phyloP scores from a whole-genome alignment of 37 sponge, comb jelly and placozoan genomes.

The Diacarnus erythraeanus region DNA sequence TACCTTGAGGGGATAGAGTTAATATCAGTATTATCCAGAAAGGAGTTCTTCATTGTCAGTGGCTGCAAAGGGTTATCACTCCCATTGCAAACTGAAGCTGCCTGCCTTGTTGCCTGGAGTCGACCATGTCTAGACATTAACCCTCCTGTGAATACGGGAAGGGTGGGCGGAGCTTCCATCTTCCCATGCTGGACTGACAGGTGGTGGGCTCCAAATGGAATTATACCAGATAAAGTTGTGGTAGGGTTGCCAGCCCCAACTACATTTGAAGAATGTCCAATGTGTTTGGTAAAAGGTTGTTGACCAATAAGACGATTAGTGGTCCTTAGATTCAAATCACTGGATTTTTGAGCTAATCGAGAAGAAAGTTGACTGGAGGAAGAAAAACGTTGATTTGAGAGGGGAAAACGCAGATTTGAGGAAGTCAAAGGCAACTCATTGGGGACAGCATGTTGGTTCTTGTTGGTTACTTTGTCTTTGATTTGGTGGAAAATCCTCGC shows the following conservation, averaged over 20 bases:
- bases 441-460: background rate
- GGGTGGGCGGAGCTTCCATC: no score
- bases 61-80: background rate
- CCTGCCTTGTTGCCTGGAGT: background rate
- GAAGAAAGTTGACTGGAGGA: background rate
- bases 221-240: background rate
- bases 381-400: background rate
- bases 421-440: no score
- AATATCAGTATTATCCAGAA: no score
- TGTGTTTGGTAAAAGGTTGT: no score
- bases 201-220: slow-evolving; percentile 8
- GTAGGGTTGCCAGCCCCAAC: no score
- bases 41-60: background rate
- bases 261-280: no score
- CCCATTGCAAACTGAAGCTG: background rate
- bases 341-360: background rate
- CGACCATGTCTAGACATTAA: background rate
- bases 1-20: no score
- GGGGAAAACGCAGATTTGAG: background rate
- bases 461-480: background rate
- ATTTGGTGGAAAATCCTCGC: background rate
- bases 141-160: background rate
- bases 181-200: no score
- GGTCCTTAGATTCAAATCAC: background rate
- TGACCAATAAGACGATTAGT: no score